Evolutionary conservation across 2,113 vertebrate genomes (phyloP), one percentile per base, ranked within the genome.

Genomic region (Pangasianodon hypophthalmus): DNA sequence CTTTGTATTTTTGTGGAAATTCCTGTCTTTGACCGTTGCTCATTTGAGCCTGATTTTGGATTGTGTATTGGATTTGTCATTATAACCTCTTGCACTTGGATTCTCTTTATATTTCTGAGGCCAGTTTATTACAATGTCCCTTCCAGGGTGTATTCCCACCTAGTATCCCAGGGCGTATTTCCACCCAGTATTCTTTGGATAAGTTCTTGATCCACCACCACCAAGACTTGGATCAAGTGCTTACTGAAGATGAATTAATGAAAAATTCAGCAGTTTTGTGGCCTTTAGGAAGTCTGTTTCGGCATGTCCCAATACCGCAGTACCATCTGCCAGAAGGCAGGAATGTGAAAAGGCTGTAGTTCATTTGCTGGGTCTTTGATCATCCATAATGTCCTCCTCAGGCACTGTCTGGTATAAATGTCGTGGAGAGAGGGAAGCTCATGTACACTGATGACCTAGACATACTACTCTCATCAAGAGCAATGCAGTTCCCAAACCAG

Each of bases 361-460:
- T 67, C 13, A 67, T 85, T 85, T 85, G 41, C 41, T 48, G 58
- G 13, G 21, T 46, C 60, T 67, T 64, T 85, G 84, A 85, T 85
- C 16, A 14, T 32, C 41, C 60, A 48, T 37, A 44, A 67, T 85
- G 84, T 85, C 29, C 26, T 85, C 14, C 60, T 46, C 24, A n/a
- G 24, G 41, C 6, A 64, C 24, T 48, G 13, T 67, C 58, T 46
- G 11, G 24, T 85, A 24, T 64, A 85, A 85, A 85, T 62, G 83
- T 64, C 83, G 24, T 64, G 21, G 54, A 41, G 8, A 4, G 18
- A 58, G 4, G 1, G 54, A 58, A 60, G 54, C 81, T 41, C 16
- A 84, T 84, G 81, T 58, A 52, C 81, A 46, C 41, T 85, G 24
- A 85, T 67, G 84, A 67, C 60, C 58, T 85, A 64, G 84, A 85